Conservation (phyloP, 2,113 vertebrate species). For the Syngnathus scovelli region DNA sequence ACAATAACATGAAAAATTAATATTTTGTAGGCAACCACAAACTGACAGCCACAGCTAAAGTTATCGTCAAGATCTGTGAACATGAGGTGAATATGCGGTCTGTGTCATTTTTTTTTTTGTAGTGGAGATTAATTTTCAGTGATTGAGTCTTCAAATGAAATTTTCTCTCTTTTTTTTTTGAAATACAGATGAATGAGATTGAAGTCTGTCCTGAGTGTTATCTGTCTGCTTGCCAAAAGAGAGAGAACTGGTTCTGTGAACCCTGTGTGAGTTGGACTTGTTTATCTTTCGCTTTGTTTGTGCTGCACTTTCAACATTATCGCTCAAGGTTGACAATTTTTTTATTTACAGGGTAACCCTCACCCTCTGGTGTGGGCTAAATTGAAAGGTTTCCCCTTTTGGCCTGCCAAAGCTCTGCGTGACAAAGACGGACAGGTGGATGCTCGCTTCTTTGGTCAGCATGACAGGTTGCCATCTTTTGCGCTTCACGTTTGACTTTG, state of each 20-base stretch:
- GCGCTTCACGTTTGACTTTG: not conserved
- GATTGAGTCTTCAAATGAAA: not conserved
- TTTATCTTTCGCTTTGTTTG: constrained; percentile 11
- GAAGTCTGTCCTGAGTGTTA: constrained; percentile 99
- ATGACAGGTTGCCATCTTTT: constrained; percentile 82
- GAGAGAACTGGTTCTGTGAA: constrained; percentile 99
- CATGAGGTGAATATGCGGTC: constrained; percentile 80
- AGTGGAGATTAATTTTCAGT: not conserved
- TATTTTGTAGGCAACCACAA: constrained; percentile 90
- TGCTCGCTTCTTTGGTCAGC: constrained; percentile 97
- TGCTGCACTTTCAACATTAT: too few relatives aligned
- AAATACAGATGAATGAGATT: constrained; percentile 95
- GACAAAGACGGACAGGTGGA: constrained; percentile 98
- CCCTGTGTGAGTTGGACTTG: constrained; percentile 86
- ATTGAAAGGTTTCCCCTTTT: constrained; percentile 98
- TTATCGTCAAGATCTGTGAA: constrained; percentile 99
- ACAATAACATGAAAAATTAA: not conserved
- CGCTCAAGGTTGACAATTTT: not conserved
- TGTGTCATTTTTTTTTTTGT: not conserved
- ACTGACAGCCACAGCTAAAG: constrained; percentile 95
- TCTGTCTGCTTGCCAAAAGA: constrained; percentile 97
- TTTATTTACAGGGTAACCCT: constrained; percentile 87
- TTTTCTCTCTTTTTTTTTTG: constrained; percentile 33
- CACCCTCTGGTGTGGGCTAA: constrained; percentile 98
- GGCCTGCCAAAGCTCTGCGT: constrained; percentile 96